A percentile compares a stretch with the other conserved stretches of the same genome.
phyloP scores from a whole-genome alignment of 2,797 vertebrate species.

The Semotilus atromaculatus region DNA sequence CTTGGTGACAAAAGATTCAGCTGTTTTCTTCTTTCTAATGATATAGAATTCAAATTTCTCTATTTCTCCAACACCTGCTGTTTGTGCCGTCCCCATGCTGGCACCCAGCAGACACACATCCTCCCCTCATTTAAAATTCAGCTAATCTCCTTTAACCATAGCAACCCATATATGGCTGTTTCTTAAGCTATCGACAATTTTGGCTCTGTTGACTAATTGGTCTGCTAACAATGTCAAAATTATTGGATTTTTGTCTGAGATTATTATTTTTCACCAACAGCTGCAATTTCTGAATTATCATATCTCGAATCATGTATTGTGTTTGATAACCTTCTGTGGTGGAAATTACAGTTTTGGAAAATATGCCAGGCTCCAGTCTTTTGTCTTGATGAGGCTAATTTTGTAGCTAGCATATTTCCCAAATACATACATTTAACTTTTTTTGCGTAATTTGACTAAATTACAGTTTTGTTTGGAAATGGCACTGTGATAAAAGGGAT shows the following conservation, averaged over 20 bases:
- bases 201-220: neutral
- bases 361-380: neutral
- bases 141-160: constrained; percentile 33
- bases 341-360: neutral
- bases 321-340: neutral
- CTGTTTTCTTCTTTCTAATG: constrained; percentile 34
- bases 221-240: neutral
- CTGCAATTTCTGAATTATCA: neutral
- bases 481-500: neutral
- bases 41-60: constrained; percentile 4
- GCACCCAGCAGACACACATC: constrained; percentile 20
- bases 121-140: constrained; percentile 25
- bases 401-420: neutral
- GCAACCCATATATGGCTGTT: neutral
- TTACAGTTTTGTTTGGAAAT: neutral
- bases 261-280: neutral
- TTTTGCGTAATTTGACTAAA: neutral
- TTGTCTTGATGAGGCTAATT: neutral
- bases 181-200: neutral
- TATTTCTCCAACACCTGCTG: constrained; percentile 44
- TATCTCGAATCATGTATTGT: neutral
- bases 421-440: neutral
- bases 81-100: constrained; percentile 2
- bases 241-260: neutral
- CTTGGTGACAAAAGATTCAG: constrained; percentile 38